Evolutionary conservation across 2,113 vertebrate species (phyloP), one percentile per base, ranked within the genome.

Genomic region (Calyptomena viridis): DNA sequence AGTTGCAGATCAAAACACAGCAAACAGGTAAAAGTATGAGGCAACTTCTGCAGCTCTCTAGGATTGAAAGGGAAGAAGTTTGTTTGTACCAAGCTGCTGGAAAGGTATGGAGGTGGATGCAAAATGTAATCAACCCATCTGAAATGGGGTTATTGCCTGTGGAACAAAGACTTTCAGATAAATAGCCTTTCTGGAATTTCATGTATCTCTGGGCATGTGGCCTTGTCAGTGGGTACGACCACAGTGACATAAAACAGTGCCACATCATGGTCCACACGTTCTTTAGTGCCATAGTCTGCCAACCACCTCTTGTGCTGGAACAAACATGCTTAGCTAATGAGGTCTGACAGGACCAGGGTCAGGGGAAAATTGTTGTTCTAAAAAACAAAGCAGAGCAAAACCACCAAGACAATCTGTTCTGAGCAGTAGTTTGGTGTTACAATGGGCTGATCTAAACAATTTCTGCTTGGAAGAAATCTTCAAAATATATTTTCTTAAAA

Each of bases 311-410:
- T 52, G 6, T 59, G 25, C 50, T 55, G 82, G 55, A 87, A 31
- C 31, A 79, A 90, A 67, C 27, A 46, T 74, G 50, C 35, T 47
- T 90, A 76, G 67, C 14, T 80, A 66, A 62, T 33, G 74, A 83
- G 23, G 30, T 66, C 50, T 87, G 62, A 80, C 40, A 90, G 63
- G 42, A 67, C 15, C 18, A 52, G 39, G 25, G 35, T 59, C 47
- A n/a, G 49, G 39, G 44, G 47, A 39, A 69, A 62, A 71, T 20
- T 46, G 9, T 30, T 76, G n/a, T 33, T 81, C 62, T 76, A 55
- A 21, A 86, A 84, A 74, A 78, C 33, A 84, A 84, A 89, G 39
- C n/a, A 81, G 47, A 73, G 71, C 25, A 66, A 91, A 83, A 47
- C 9, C 31, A 82, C 3, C 14, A 62, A 84, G 53, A 66, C 21